Evolutionary conservation across 2,797 vertebrate genomes (phyloP), one percentile per base, ranked within the genome.

Genomic region (Ctenopoma kingsleyae): DNA sequence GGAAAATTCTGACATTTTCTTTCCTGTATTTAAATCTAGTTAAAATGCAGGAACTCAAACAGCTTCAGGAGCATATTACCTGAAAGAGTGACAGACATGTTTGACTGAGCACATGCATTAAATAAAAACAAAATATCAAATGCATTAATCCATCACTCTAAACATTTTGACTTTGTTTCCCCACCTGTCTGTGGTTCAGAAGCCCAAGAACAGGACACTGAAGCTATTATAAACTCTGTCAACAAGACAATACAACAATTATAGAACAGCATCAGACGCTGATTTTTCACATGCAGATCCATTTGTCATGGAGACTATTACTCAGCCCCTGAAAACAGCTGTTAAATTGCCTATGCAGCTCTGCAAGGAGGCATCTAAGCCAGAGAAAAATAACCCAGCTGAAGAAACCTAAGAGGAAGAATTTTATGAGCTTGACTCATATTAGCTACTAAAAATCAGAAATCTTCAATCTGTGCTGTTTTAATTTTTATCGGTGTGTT

Each of bases 11-110:
- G n/a, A 5, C 41, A 51, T 17, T 20, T 0, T 59, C 30, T 8
- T 49, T 16, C 5, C 19, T 11, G n/a, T 7, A 60, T 60, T 60
- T 67, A 40, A 59, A 74, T 51, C 38, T 4, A 17, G 12, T 38
- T 67, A 6, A 56, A 55, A 57, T 11, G 22, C 1, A 64, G 35
- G 3, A 55, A 41, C 11, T 60, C 10, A 32, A 35, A 52, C 41
- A 25, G 32, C 20, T 6, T 57, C 10, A 9, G 40, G 16, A 59
- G 27, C 17, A 56, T 1, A 25, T 38, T 2, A 48, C 32, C 47
- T 32, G 19, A 5, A 13, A 16, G 13, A 15, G 38, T 16, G 2
- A 40, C 4, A 68, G 13, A 57, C 11, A 15, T 17, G n/a, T 50
- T 44, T 43, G 22, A 41, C 12, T 10, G 22, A 53, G 4, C 1